A percentile compares a stretch with the other conserved stretches of the same genome.
phyloP scores from a whole-genome alignment of 1,140 invertebrate species.

The Cydia pomonella region DNA sequence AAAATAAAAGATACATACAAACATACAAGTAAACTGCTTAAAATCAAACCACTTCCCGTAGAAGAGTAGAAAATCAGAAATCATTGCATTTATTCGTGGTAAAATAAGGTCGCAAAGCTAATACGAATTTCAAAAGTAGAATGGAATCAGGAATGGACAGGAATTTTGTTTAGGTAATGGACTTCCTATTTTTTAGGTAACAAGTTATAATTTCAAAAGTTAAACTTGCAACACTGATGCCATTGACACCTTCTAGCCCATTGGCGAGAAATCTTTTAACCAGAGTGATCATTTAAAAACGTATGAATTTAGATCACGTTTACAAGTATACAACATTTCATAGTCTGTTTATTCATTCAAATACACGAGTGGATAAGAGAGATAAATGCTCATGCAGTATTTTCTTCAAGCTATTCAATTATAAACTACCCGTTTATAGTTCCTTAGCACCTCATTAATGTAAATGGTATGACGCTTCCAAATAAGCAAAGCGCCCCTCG shows the following conservation, averaged over 20 bases:
- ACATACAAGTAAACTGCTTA: too few relatives aligned
- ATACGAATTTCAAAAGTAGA: too few relatives aligned
- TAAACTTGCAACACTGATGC: not conserved
- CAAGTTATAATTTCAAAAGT: not conserved
- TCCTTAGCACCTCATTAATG: slow-evolving; percentile 19
- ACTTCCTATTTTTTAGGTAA: too few relatives aligned
- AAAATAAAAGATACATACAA: too few relatives aligned
- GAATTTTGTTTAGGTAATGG: too few relatives aligned
- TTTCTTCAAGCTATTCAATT: not conserved
- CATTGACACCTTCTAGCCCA: not conserved
- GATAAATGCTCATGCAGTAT: not conserved
- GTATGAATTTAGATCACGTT: too few relatives aligned
- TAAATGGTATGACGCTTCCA: slow-evolving; percentile 14
- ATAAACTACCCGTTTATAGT: not conserved
- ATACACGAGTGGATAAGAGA: not conserved
- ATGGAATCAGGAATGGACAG: too few relatives aligned
- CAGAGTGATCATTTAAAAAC: not conserved
- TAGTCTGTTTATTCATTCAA: not conserved
- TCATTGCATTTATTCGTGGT: too few relatives aligned
- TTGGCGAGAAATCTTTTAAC: not conserved
- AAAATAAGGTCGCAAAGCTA: too few relatives aligned
- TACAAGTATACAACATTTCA: not conserved
- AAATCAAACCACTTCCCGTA: too few relatives aligned
- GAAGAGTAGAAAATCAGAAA: too few relatives aligned
- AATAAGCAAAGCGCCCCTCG: slow-evolving; percentile 13